These are phyloP conservation scores for Galago senegalensis DNA, from an alignment of 2,797 vertebrate genomes.

Conservation along the genomic window DNA sequence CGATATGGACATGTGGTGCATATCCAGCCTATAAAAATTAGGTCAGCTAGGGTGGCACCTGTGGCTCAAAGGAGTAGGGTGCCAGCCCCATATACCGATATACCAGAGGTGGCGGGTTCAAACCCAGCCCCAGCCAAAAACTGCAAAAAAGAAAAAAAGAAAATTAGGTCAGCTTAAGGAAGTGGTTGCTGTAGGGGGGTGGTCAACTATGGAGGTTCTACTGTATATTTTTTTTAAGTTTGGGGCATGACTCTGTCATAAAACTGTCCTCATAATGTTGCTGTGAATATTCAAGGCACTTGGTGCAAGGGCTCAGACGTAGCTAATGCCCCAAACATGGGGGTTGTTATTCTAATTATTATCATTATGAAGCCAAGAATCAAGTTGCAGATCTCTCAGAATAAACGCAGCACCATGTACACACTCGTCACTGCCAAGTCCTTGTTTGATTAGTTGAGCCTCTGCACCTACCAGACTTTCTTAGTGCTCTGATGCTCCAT, in stretches of 20 bases:
- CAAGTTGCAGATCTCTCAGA: neutral
- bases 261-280: neutral
- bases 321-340: neutral
- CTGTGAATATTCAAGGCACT: neutral
- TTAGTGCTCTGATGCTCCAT: neutral
- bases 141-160: no score
- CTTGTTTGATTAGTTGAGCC: neutral
- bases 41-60: no score
- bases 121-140: no score
- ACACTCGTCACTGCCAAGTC: neutral
- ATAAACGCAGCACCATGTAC: neutral
- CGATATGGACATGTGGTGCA: no score
- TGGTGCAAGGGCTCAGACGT: neutral
- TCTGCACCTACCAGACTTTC: neutral
- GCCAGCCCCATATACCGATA: no score
- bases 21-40: no score
- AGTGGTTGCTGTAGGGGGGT: no score
- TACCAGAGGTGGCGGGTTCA: no score
- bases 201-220: no score
- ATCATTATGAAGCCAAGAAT: neutral
- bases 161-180: no score
- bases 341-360: no score
- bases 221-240: neutral
- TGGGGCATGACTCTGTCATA: neutral
- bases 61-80: no score